phyloP scores from a whole-genome alignment of 2,888 invertebrate genomes.

The Aphodius sticticus region DNA sequence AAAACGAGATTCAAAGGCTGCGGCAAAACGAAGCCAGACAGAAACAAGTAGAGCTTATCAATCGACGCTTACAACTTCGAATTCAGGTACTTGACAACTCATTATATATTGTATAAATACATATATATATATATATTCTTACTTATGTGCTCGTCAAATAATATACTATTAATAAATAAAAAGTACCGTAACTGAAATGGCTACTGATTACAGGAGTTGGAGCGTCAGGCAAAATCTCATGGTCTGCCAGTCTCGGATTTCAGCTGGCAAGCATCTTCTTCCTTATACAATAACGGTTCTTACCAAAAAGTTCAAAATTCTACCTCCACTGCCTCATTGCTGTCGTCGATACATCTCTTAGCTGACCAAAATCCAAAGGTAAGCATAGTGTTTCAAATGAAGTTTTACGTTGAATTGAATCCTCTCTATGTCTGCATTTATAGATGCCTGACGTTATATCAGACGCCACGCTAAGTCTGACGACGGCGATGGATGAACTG shows the following conservation, averaged over 20 bases:
- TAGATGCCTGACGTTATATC: conserved; percentile 68
- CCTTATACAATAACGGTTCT: conserved; percentile 53
- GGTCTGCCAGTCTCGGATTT: conserved; percentile 73
- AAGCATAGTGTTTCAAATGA: conserved; percentile 36
- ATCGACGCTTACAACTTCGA: conserved; percentile 80
- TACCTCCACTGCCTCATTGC: conserved; percentile 48
- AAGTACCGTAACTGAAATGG: too few relatives aligned
- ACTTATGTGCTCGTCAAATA: too few relatives aligned
- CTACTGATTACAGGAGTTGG: conserved; percentile 70
- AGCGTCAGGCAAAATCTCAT: conserved; percentile 78
- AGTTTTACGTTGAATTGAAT: too few relatives aligned
- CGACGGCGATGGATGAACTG: conserved; percentile 69
- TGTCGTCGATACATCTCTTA: conserved; percentile 53
- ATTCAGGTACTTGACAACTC: conserved; percentile 71
- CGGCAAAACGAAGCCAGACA: conserved; percentile 80
- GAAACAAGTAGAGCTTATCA: conserved; percentile 83
- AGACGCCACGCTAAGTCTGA: conserved; percentile 65
- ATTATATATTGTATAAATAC: not conserved
- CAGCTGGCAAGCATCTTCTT: conserved; percentile 62
- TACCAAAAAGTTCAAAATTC: conserved; percentile 58
- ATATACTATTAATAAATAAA: too few relatives aligned
- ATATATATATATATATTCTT: too few relatives aligned
- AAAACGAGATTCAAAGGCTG: conserved; percentile 74
- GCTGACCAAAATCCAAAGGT: conserved; percentile 60
- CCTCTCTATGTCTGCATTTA: conserved; percentile 34